Evolutionary conservation across 2,888 invertebrate genomes (phyloP).

Genomic region (Patella caerulea): DNA sequence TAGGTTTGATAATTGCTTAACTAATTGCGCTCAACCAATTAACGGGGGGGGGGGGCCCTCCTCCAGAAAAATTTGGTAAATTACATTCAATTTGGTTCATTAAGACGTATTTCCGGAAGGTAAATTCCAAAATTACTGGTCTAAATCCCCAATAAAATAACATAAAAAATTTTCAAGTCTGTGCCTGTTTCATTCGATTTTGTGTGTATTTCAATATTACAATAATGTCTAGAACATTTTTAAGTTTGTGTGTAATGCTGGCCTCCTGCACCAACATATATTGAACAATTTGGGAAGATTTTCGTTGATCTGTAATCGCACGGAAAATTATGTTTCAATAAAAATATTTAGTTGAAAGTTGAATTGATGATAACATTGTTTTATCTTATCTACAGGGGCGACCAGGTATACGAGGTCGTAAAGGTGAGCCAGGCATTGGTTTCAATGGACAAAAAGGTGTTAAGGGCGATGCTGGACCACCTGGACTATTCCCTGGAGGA

Average conservation of each 20-base stretch:
- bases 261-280: background rate
- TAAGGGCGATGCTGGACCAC: slow-evolving; percentile 30
- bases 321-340: background rate
- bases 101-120: too few species aligned
- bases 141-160: too few species aligned
- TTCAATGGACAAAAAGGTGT: slow-evolving; percentile 43
- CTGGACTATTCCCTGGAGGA: slow-evolving; percentile 23
- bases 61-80: too few species aligned
- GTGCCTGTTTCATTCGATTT: too few species aligned
- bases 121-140: too few species aligned
- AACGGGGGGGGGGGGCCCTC: too few species aligned
- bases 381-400: slow-evolving; percentile 39
- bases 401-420: slow-evolving; percentile 48
- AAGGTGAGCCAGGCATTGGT: slow-evolving; percentile 48
- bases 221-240: background rate
- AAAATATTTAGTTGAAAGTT: too few species aligned
- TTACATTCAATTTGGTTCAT: too few species aligned
- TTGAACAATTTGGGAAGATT: background rate
- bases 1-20: too few species aligned
- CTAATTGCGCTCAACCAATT: too few species aligned
- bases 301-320: background rate
- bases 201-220: background rate
- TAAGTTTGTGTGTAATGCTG: background rate
- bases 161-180: too few species aligned
- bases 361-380: background rate